Evolutionary conservation across 92 coral and sea anemone genomes (phyloP), one percentile per base, ranked within the genome.

Genomic region (Phymanthus crucifer): DNA sequence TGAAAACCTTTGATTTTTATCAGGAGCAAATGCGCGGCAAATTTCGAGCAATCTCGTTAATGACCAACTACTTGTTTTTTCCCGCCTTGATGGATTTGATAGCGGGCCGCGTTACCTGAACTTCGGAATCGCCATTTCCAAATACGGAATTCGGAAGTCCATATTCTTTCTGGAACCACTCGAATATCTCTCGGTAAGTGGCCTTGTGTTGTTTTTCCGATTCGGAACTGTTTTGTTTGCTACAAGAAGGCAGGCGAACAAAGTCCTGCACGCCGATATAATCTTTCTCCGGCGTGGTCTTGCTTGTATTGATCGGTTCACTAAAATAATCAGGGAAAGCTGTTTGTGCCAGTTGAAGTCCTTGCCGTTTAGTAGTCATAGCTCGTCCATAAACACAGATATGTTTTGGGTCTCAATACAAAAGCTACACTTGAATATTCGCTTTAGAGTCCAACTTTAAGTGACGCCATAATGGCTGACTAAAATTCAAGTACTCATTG

Each of bases 141-240:
- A 35, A 50, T 1, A 69, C 26, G 34, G 40, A 27, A 38, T 77
- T 69, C 19, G 78, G 78, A 35, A 80, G 68, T 40, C 84, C 84
- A n/a, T 80, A 80, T 52, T 80, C 84, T 47, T 70, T 70, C 37
- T 80, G 84, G 47, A 80, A 80, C 84, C 84, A 80, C 71, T 71
- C 77, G 13, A 80, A 72, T 31, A 80, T 80, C 37, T 80, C 76
- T 32, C 70, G 75, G 34, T 70, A 71, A 29, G 77, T 80, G 5
- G 84, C 71, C 37, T 80, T 77, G 12, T 77, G 52, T 27, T 77
- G 81, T 40, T 77, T 61, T 37, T 77, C 81, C 48, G 75, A 71
- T 38, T 71, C 31, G 1, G 75, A 71, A 40, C 26, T 36, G 45
- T 77, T 77, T 36, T 29, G 68, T 61, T 77, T 77, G 58, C 54